Conservation (phyloP, 2,797 vertebrate species). For the Etheostoma perlongum region DNA sequence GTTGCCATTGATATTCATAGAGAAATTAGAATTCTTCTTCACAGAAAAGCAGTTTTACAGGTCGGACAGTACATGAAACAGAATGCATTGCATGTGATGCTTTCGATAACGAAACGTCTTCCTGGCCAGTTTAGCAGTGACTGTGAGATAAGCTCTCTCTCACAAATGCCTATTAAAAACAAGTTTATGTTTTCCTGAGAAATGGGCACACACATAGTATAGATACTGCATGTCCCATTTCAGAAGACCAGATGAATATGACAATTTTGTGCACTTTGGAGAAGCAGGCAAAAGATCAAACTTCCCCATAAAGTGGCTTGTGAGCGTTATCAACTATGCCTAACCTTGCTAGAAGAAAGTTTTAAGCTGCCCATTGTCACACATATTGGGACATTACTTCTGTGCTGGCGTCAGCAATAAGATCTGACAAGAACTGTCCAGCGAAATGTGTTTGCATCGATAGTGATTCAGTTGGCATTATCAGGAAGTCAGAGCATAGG, state of each 20-base stretch:
- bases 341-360: no score
- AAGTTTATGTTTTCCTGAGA: neutral
- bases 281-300: neutral
- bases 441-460: neutral
- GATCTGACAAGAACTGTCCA: neutral
- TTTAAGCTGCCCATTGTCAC: neutral
- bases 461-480: neutral
- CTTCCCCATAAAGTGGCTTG: neutral
- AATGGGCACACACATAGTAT: neutral
- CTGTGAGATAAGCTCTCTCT: neutral
- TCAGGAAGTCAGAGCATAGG: neutral
- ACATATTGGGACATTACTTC: neutral
- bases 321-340: neutral
- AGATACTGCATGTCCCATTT: neutral
- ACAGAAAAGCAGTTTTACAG: conserved; percentile 1
- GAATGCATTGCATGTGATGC: neutral
- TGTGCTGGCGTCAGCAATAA: neutral
- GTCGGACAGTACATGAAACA: neutral
- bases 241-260: neutral
- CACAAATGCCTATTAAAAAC: neutral
- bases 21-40: neutral
- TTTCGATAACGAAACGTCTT: neutral
- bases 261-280: neutral
- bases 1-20: neutral
- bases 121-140: neutral